A percentile compares a stretch with the other conserved stretches of the same genome.
These are phyloP conservation scores for Armadillidium nasatum DNA, from an alignment of 1,140 invertebrate genomes.

Conservation along the genomic window DNA sequence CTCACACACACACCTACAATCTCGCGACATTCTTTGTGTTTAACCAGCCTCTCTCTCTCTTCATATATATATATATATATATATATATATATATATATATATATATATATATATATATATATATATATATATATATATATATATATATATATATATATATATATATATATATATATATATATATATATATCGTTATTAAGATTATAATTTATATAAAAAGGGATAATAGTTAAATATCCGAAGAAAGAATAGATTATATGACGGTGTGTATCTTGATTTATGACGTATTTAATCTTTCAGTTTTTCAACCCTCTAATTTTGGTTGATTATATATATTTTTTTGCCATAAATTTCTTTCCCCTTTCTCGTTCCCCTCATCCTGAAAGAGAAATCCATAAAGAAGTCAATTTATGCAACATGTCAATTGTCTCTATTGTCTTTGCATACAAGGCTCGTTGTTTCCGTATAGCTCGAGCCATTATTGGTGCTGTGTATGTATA, in stretches of 20 bases:
- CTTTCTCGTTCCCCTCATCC: background rate
- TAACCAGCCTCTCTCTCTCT: too few species aligned
- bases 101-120: background rate
- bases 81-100: constrained; percentile 11
- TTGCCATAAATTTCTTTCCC: background rate
- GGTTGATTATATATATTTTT: background rate
- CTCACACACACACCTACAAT: too few species aligned
- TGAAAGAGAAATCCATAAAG: constrained; percentile 3
- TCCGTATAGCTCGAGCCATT: too few species aligned
- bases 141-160: constrained; percentile 13
- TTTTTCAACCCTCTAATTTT: background rate
- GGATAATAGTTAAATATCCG: too few species aligned
- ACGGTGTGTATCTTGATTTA: background rate
- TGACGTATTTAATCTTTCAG: background rate
- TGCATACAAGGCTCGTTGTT: background rate
- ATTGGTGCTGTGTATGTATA: too few species aligned
- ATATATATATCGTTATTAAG: background rate
- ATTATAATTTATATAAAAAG: too few species aligned
- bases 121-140: constrained; percentile 12
- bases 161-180: constrained; percentile 15
- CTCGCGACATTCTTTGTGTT: too few species aligned
- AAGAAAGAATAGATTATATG: too few species aligned
- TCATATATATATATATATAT: constrained; percentile 15
- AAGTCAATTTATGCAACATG: constrained; percentile 5
- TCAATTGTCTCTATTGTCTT: constrained; percentile 5